These are phyloP conservation scores for Caligus rogercresseyi DNA, from an alignment of 1,140 invertebrate genomes.

Conservation along the genomic window DNA sequence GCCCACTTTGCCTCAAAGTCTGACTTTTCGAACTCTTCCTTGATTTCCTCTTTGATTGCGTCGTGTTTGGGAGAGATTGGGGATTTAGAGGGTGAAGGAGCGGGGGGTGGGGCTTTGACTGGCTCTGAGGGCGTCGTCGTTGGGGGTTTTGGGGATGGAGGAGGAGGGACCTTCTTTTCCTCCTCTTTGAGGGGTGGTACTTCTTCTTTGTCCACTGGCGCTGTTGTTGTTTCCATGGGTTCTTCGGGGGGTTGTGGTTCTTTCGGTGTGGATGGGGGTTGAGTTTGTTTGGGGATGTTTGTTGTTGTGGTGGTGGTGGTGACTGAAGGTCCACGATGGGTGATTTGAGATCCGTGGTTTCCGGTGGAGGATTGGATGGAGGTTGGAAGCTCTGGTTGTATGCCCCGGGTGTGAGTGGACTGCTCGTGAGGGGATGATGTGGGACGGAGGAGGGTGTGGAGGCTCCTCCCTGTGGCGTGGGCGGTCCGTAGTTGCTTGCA, in stretches of 20 bases:
- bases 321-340: not conserved
- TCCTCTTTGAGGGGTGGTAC: too few species aligned
- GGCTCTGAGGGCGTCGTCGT: not conserved
- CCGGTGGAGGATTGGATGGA: not conserved
- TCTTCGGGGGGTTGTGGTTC: too few species aligned
- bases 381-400: not conserved
- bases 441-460: not conserved
- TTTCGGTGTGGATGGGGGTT: not conserved
- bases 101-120: not conserved
- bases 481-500: not conserved
- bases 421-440: not conserved
- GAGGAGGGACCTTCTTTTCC: not conserved
- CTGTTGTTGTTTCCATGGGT: too few species aligned
- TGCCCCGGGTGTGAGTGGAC: not conserved
- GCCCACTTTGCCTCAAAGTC: conserved; percentile 9
- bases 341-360: not conserved
- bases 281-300: not conserved
- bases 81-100: not conserved
- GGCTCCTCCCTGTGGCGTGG: not conserved
- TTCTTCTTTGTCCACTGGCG: too few species aligned
- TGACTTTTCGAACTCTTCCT: conserved; percentile 13
- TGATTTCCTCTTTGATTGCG: conserved; percentile 2
- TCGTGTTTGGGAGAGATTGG: conserved; percentile 1
- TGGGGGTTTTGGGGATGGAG: not conserved
- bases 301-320: not conserved